phyloP scores from a whole-genome alignment of 2,113 vertebrate genomes.

The Agelaius tricolor region DNA sequence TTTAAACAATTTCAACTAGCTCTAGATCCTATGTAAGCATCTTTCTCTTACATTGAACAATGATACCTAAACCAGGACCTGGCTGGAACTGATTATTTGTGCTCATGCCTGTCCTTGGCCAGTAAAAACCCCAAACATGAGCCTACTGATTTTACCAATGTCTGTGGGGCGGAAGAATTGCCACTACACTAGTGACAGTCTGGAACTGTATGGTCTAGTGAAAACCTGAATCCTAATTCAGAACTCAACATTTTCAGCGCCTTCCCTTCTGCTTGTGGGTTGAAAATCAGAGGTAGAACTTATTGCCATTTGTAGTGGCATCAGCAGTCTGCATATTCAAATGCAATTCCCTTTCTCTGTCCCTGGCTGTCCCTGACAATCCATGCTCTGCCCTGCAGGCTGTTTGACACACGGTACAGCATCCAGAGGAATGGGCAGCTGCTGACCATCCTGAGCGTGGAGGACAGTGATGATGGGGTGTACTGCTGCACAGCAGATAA shows the following conservation, averaged over 20 bases:
- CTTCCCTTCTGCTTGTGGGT: background rate
- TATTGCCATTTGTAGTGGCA: background rate
- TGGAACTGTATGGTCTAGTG: background rate
- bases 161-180: background rate
- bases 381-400: conserved; percentile 70
- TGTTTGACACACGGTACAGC: conserved; percentile 89
- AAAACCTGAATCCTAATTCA: background rate
- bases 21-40: background rate
- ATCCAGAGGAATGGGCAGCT: conserved; percentile 91
- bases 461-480: conserved; percentile 89
- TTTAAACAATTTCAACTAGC: background rate
- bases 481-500: conserved; percentile 94
- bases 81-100: background rate
- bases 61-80: background rate
- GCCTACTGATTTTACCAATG: background rate
- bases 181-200: background rate
- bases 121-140: background rate
- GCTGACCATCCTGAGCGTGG: conserved; percentile 87
- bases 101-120: background rate
- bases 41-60: background rate
- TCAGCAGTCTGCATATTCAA: background rate
- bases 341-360: rapidly evolving
- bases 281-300: background rate
- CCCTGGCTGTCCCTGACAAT: background rate
- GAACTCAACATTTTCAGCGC: background rate